Conservation (phyloP, 1,140 invertebrate genomes). For the Maniola jurtina region DNA sequence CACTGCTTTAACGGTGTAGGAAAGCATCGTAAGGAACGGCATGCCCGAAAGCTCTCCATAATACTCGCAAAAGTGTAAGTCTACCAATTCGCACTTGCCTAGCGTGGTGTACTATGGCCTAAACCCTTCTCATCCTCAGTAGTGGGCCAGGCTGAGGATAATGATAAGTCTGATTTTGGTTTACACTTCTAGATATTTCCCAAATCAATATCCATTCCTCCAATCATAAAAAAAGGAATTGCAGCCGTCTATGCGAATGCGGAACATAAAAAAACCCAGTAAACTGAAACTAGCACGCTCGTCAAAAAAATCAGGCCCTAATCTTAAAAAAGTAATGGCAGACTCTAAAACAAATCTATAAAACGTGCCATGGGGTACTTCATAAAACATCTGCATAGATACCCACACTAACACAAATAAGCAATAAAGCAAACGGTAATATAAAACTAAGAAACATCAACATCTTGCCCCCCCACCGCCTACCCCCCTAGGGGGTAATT, state of each 20-base stretch:
- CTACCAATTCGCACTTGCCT: no score
- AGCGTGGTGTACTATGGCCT: no score
- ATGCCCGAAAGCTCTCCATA: no score
- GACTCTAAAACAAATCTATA: conserved; percentile 44
- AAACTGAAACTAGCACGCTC: conserved; percentile 26
- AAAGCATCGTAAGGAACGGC: no score
- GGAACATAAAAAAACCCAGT: conserved; percentile 30
- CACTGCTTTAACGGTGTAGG: no score
- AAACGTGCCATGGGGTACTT: conserved; percentile 36
- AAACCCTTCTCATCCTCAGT: no score
- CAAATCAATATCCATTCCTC: no score
- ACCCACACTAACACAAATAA: conserved; percentile 70
- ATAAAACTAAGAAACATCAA: conserved; percentile 79
- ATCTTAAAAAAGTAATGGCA: conserved; percentile 42
- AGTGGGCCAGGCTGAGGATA: no score
- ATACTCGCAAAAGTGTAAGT: no score
- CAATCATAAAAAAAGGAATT: no score
- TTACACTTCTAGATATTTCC: no score
- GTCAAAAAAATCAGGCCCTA: conserved; percentile 33
- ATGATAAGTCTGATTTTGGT: no score
- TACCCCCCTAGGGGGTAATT: conserved; percentile 54
- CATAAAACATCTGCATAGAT: conserved; percentile 67
- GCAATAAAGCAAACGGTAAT: conserved; percentile 76
- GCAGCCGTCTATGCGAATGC: background rate
- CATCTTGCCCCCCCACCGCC: conserved; percentile 57